Percentiles rank a stretch among this genome's conserved stretches.
phyloP scores from a whole-genome alignment of 1,140 invertebrate species.

The Hyles euphorbiae region DNA sequence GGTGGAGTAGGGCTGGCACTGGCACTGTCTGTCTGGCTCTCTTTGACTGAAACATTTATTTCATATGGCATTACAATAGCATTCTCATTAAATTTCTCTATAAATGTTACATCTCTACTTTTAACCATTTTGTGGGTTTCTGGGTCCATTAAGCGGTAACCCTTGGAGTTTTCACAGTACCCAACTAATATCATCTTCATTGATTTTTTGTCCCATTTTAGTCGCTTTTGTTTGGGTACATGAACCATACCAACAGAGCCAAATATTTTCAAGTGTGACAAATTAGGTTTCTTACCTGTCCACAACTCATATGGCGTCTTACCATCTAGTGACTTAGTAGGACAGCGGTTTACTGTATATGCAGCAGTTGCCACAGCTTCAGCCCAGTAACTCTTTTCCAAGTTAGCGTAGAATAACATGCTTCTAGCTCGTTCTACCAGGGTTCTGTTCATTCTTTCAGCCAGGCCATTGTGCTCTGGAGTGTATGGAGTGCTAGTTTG shows the following conservation, averaged over 20 bases:
- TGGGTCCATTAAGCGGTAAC: slow-evolving; percentile 44
- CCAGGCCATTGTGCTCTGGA: slow-evolving; percentile 12
- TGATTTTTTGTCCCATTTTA: slow-evolving; percentile 55
- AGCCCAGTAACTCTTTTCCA: no score
- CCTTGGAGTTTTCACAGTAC: slow-evolving; percentile 21
- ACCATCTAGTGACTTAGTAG: slow-evolving; percentile 15
- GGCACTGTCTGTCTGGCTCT: background rate
- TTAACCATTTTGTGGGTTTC: background rate
- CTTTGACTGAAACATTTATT: no score
- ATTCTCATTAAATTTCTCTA: background rate
- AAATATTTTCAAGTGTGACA: slow-evolving; percentile 42
- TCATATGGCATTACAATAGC: background rate
- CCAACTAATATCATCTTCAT: slow-evolving; percentile 51
- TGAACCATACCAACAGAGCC: slow-evolving; percentile 53
- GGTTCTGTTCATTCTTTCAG: slow-evolving; percentile 11
- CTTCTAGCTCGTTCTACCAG: slow-evolving; percentile 15
- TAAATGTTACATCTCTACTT: background rate
- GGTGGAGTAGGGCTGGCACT: background rate
- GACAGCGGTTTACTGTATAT: slow-evolving; percentile 24
- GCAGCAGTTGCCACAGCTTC: slow-evolving; percentile 2
- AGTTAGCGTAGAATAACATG: slow-evolving; percentile 8
- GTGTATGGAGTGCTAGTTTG: slow-evolving; percentile 19
- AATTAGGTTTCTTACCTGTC: slow-evolving; percentile 44
- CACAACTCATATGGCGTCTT: slow-evolving; percentile 58
- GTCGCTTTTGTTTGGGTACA: slow-evolving; percentile 49